A percentile compares a stretch with the other conserved stretches of the same genome.
Evolutionary conservation across 2,113 vertebrate species (phyloP).

Genomic region (Haplochromis burtoni): DNA sequence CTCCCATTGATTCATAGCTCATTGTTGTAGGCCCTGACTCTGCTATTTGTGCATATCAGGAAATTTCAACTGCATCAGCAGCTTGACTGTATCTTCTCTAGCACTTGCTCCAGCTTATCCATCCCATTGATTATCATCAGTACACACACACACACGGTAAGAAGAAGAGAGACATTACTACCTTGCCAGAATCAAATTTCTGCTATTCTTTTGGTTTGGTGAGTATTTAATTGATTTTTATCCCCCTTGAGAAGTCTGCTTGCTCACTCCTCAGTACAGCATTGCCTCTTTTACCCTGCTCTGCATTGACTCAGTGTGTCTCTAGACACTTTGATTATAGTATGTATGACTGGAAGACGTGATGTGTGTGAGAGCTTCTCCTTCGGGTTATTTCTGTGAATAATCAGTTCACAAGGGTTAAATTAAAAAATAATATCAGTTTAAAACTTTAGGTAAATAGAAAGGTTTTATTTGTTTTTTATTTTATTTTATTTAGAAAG

Average conservation of each 20-base stretch:
- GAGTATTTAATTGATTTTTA: conserved; percentile 26
- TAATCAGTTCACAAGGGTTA: background rate
- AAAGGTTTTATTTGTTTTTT: background rate
- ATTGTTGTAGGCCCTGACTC: background rate
- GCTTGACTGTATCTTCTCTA: background rate
- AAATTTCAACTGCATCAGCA: background rate
- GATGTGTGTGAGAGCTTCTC: background rate
- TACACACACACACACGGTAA: background rate
- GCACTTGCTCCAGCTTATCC: background rate
- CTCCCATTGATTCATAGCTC: background rate
- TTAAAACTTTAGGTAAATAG: background rate
- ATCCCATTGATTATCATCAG: background rate
- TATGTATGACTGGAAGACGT: background rate
- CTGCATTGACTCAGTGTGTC: background rate
- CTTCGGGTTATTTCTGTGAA: background rate
- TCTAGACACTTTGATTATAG: background rate
- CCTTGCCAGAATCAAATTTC: background rate
- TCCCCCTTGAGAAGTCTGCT: conserved; percentile 8
- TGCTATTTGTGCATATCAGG: background rate
- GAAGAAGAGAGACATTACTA: background rate
- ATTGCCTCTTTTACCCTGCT: background rate
- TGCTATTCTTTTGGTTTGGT: conserved; percentile 12
- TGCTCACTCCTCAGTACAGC: background rate
- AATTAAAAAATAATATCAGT: background rate
- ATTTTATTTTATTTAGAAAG: no score